phyloP scores from a whole-genome alignment of 2,797 vertebrate genomes.

The Fistularia commersonii region DNA sequence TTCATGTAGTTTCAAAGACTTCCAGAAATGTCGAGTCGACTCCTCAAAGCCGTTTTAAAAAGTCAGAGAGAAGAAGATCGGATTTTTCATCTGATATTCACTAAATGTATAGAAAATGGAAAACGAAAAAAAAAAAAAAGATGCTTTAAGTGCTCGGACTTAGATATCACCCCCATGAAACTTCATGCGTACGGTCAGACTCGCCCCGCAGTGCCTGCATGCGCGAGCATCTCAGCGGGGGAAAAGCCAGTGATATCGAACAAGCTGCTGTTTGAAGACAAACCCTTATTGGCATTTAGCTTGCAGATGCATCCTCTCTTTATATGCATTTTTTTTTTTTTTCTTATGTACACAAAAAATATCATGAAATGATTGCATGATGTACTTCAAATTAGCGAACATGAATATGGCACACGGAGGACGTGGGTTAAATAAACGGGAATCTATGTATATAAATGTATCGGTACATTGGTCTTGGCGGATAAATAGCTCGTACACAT shows the following conservation, averaged over 20 bases:
- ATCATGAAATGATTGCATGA: too few relatives aligned
- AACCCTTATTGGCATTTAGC: slow-evolving; percentile 1
- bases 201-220: slow-evolving; percentile 18
- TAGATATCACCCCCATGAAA: slow-evolving; percentile 32
- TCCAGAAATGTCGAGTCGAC: slow-evolving; percentile 57
- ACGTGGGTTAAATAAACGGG: too few relatives aligned
- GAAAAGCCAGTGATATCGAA: slow-evolving; percentile 16
- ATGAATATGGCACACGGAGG: too few relatives aligned
- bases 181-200: slow-evolving; percentile 42
- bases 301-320: not conserved
- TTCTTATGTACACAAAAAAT: too few relatives aligned
- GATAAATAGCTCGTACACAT: too few relatives aligned
- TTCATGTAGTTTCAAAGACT: slow-evolving; percentile 68
- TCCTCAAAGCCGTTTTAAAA: slow-evolving; percentile 55
- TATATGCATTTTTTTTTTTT: too few relatives aligned
- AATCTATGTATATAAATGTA: too few relatives aligned
- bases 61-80: slow-evolving; percentile 53
- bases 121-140: slow-evolving; percentile 31
- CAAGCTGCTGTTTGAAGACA: slow-evolving; percentile 13
- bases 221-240: slow-evolving; percentile 13
- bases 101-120: slow-evolving; percentile 28
- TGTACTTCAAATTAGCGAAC: too few relatives aligned
- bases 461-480: too few relatives aligned
- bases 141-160: slow-evolving; percentile 29
- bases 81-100: slow-evolving; percentile 61